Base-by-base conservation (phyloP, 2,113 vertebrate genomes). In the Ibidorhyncha struthersii region DNA sequence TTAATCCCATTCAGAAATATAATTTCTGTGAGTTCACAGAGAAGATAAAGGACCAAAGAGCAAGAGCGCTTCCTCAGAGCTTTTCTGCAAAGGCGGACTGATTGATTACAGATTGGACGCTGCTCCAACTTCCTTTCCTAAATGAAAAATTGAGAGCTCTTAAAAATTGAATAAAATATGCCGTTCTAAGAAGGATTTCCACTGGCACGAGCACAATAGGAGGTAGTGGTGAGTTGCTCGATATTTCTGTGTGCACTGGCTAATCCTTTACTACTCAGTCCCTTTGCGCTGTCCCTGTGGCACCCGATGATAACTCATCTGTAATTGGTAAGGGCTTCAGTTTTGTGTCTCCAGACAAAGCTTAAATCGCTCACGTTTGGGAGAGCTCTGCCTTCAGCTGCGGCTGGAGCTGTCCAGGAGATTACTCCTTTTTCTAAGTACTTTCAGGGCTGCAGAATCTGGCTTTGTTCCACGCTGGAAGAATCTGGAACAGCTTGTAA, bases 141-240 rank as follows among this genome's bases (percentile, higher is more conserved):
- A 82, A 94, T 98, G 97, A 98, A 97, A 98, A 98, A 98, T 98
- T 91, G 97, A 98, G 95, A 98, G 89, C 97, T 97, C 97, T 98
- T 98, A 97, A 98, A 98, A 98, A 96, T 86, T 95, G 95, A 98
- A 98, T 98, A 98, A 97, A 98, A 98, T 96, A 98, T 94, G 94
- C 92, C 65, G 4, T 79, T 91, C 86, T 84, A 93, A 83, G 95
- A 96, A 96, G 94, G 94, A 93, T 98, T 97, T 98, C 94, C 93
- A 92, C 90, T 95, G 93, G 94, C 93, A 94, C 6, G 58, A 96
- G 61, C 94, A 92, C 91, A 97, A 96, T 86, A 97, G 87, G 88
- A 96, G 89, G 93, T 91, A 98, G 94, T 86, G 93, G 73, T 89
- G 92, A 87, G 84, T 43, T 93, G 86, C 72, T 95, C 93, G 50